Percentiles rank a stretch among this genome's conserved stretches.
Conservation (phyloP, 2,888 invertebrate species). For the Ochropleura plecta region DNA sequence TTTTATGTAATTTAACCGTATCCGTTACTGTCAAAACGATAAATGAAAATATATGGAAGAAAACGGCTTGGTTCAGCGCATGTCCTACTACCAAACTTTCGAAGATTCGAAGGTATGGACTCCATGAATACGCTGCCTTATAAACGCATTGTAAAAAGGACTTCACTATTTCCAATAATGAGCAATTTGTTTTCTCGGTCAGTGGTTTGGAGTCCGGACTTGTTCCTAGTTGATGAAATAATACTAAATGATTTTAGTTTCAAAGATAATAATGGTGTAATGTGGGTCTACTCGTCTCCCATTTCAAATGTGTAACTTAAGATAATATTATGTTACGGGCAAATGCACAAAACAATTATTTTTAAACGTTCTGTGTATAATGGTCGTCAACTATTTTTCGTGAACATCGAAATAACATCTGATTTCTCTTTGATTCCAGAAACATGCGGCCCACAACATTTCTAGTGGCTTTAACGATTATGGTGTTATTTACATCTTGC, state of each 20-base stretch:
- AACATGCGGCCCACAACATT: conserved; percentile 42
- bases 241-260: neutral
- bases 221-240: neutral
- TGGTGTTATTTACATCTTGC: conserved; percentile 36
- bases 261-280: neutral
- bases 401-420: conserved; percentile 7
- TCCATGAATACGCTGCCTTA: neutral
- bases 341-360: neutral
- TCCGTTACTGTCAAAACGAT: neutral
- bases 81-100: neutral
- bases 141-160: neutral
- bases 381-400: neutral
- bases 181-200: neutral
- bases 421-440: conserved; percentile 48
- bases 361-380: too few relatives aligned
- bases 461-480: conserved; percentile 18
- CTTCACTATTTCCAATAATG: neutral
- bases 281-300: neutral
- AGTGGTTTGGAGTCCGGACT: neutral
- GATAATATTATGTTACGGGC: neutral
- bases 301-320: neutral
- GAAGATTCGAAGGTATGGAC: too few relatives aligned
- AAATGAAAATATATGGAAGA: neutral
- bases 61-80: neutral
- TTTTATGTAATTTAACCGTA: neutral